These are phyloP conservation scores for Glossophaga mutica DNA, from an alignment of 2,797 vertebrate species.

Conservation along the genomic window DNA sequence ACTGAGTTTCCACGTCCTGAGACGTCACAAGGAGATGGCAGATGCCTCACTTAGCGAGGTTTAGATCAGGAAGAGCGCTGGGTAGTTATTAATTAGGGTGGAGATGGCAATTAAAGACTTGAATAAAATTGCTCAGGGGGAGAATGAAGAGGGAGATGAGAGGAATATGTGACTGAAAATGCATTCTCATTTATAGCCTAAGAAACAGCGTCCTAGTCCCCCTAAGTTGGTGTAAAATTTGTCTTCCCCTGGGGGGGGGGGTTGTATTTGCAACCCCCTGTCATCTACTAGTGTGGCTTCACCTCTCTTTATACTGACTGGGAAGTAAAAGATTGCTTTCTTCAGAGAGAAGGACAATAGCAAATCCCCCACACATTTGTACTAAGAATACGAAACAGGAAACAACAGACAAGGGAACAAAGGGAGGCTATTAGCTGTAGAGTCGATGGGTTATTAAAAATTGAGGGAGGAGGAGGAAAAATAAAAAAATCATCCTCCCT, in stretches of 20 bases:
- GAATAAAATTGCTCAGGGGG: background rate
- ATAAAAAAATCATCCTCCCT: slow-evolving; percentile 27
- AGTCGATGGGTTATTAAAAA: slow-evolving; percentile 51
- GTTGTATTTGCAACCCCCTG: background rate
- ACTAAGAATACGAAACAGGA: slow-evolving; percentile 3
- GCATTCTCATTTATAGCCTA: background rate
- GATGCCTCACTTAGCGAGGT: background rate
- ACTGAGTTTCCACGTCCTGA: background rate
- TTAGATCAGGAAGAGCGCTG: background rate
- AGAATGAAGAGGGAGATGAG: background rate
- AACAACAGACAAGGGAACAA: background rate
- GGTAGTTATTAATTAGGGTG: background rate
- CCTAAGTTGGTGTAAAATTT: background rate
- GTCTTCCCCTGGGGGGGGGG: background rate
- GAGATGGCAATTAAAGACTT: background rate
- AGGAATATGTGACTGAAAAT: background rate
- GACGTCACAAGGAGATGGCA: background rate
- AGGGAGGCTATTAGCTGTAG: slow-evolving; percentile 43
- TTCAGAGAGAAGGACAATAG: background rate
- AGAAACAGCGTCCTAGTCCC: background rate
- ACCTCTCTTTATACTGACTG: background rate
- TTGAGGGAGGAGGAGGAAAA: background rate
- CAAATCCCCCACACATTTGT: background rate
- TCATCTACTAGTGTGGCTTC: background rate
- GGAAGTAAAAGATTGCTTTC: slow-evolving; percentile 19